These are phyloP conservation scores for Frankliniella fusca DNA, from an alignment of 2,888 invertebrate species.

Conservation along the genomic window DNA sequence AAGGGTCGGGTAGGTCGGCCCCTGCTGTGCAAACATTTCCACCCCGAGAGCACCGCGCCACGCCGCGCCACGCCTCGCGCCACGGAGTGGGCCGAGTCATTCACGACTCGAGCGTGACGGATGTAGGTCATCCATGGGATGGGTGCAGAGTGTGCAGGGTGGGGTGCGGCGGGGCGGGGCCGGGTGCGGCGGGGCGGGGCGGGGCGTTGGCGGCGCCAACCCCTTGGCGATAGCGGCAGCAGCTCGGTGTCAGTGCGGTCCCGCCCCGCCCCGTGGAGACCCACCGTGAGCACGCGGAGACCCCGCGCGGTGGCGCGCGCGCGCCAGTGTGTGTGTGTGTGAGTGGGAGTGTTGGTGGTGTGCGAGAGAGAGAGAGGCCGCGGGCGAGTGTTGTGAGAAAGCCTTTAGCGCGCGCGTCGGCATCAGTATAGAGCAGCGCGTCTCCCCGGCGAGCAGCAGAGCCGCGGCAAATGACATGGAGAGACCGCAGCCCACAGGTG, in stretches of 20 bases:
- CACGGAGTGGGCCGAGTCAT: background rate
- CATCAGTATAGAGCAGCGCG: background rate
- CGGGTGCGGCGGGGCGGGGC: background rate
- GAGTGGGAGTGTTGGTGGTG: background rate
- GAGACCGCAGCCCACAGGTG: too few species aligned
- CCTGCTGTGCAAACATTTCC: constrained; percentile 15
- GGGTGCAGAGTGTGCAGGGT: background rate
- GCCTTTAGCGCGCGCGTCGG: background rate
- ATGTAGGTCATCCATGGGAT: background rate
- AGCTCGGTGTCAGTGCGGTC: too few species aligned
- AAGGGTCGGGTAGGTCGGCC: background rate
- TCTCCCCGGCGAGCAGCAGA: background rate
- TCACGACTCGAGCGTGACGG: background rate
- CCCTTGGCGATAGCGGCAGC: too few species aligned
- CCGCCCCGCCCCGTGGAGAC: too few species aligned
- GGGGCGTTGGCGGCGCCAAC: too few species aligned
- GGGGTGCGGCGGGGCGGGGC: background rate
- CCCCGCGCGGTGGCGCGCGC: background rate
- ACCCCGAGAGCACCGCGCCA: background rate
- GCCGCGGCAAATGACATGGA: too few species aligned
- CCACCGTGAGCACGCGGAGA: background rate
- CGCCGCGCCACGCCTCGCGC: background rate
- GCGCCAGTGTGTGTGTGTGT: background rate
- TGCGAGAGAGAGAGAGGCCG: background rate
- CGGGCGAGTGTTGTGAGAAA: background rate